A percentile compares a stretch with the other conserved stretches of the same genome.
Evolutionary conservation across 2,113 vertebrate species (phyloP).

Genomic region (Hippocampus abdominalis): DNA sequence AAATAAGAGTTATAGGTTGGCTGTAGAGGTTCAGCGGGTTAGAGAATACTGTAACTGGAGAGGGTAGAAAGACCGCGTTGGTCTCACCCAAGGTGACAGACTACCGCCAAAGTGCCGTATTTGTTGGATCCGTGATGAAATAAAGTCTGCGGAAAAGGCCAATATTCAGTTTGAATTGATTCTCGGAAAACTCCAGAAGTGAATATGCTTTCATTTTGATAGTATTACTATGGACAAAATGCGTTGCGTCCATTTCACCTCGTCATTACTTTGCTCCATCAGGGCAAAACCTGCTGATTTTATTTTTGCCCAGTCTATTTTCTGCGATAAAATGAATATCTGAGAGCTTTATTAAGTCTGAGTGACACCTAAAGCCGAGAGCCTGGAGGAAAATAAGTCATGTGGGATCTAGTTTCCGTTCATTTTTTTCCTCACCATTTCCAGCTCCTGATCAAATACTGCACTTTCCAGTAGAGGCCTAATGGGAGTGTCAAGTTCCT

Average conservation of each 20-base stretch:
- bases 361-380: conserved; percentile 76
- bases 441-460: conserved; percentile 80
- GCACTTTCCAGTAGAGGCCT: conserved; percentile 78
- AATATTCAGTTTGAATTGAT: conserved; percentile 84
- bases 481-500: conserved; percentile 80
- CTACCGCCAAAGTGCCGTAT: conserved; percentile 77
- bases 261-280: conserved; percentile 82
- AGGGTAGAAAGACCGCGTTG: conserved; percentile 69
- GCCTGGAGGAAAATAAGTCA: conserved; percentile 77
- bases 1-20: conserved; percentile 69
- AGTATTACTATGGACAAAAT: conserved; percentile 77
- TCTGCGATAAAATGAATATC: conserved; percentile 84
- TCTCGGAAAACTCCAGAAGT: conserved; percentile 78
- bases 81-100: conserved; percentile 75
- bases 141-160: conserved; percentile 74
- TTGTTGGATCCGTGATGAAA: conserved; percentile 80
- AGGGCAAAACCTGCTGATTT: conserved; percentile 78
- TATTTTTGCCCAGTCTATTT: conserved; percentile 82
- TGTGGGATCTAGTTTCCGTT: conserved; percentile 80
- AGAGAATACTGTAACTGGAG: conserved; percentile 63
- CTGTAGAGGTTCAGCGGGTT: conserved; percentile 48
- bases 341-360: conserved; percentile 82
- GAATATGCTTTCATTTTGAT: conserved; percentile 84
- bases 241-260: conserved; percentile 80
- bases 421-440: conserved; percentile 75